These are phyloP conservation scores for Anisognathus igniventris DNA, from an alignment of 2,797 vertebrate genomes.

Conservation along the genomic window DNA sequence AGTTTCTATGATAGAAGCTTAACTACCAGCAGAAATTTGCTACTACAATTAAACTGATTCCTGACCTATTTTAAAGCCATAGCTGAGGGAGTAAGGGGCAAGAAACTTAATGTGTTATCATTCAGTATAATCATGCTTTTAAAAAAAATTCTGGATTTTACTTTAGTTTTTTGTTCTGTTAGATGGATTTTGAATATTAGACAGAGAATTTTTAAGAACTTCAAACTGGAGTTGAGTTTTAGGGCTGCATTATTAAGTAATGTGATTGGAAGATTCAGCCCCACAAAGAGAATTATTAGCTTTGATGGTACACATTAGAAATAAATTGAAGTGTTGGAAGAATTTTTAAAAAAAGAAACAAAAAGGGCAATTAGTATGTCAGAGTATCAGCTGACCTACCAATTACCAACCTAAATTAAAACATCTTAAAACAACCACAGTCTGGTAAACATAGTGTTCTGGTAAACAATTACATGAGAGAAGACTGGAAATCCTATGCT, in stretches of 20 bases:
- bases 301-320: not conserved
- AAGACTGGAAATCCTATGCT: not conserved
- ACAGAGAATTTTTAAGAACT: not conserved
- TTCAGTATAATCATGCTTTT: not conserved
- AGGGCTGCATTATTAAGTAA: not conserved
- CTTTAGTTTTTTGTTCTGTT: not conserved
- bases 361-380: not conserved
- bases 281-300: not conserved
- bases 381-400: not conserved
- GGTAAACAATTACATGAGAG: not conserved
- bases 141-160: not conserved
- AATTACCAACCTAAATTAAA: not conserved
- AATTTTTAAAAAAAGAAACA: not conserved
- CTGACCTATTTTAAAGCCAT: not conserved
- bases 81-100: not conserved
- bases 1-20: not conserved
- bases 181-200: not conserved
- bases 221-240: not conserved
- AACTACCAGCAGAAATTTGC: not conserved
- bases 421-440: not conserved
- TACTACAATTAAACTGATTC: not conserved
- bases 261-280: not conserved
- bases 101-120: not conserved
- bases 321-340: not conserved
- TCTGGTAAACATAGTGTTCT: not conserved